phyloP scores from a whole-genome alignment of 2,888 invertebrate genomes.

The Xiphydria camelus region DNA sequence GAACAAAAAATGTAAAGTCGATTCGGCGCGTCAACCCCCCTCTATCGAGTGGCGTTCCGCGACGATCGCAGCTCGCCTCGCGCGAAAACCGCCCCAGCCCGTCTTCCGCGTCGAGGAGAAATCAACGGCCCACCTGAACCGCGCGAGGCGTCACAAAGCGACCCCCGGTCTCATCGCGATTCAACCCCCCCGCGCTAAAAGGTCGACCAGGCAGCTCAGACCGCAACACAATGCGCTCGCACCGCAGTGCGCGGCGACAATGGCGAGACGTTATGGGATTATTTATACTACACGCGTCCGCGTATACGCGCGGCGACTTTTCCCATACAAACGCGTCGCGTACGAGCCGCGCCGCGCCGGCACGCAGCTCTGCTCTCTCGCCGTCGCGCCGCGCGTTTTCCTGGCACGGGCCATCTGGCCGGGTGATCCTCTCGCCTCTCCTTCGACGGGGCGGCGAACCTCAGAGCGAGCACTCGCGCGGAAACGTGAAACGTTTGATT shows the following conservation, averaged over 20 bases:
- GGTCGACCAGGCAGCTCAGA: conserved; percentile 6
- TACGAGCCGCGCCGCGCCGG: not conserved
- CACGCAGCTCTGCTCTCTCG: not conserved
- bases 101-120: no score
- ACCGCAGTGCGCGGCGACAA: conserved; percentile 14
- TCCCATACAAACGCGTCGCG: conserved; percentile 1
- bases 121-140: no score
- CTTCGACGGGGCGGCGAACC: conserved; percentile 13
- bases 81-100: no score
- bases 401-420: conserved; percentile 37
- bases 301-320: not conserved
- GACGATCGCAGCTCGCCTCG: no score
- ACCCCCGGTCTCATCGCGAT: not conserved
- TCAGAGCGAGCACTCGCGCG: conserved; percentile 12
- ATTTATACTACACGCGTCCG: conserved; percentile 12
- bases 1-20: no score
- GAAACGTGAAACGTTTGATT: conserved; percentile 14
- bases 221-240: conserved; percentile 16
- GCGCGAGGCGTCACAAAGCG: not conserved
- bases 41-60: no score
- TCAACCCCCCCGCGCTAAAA: conserved; percentile 10
- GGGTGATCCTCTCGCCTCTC: conserved; percentile 14
- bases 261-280: conserved; percentile 12
- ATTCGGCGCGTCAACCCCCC: no score
- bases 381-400: no score